Evolutionary conservation across 2,888 invertebrate genomes (phyloP), one percentile per base, ranked within the genome.

Genomic region (Erebia palarica): DNA sequence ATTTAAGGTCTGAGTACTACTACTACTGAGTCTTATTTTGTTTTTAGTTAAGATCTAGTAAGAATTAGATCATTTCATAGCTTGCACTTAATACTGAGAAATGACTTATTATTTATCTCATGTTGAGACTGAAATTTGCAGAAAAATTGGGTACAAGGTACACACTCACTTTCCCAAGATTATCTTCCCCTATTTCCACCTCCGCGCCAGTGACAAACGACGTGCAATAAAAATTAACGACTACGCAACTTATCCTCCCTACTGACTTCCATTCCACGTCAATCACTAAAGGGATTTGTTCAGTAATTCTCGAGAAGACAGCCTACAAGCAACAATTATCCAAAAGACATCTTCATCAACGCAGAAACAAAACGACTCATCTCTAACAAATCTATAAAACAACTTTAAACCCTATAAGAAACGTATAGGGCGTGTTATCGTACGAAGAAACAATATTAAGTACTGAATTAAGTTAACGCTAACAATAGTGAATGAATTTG

Each of bases 271-370:
- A 83, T 84, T 85, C 81, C 80, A 83, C 87, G 90, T 90, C 92
- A 91, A 92, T 92, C 91, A 86, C 85, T 82, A 85, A 86, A 88
- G 86, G 88, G 91, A 93, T 92, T 91, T 90, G 86, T 85, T 88
- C 83, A 88, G 84, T 93, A 92, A 93, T 92, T 91, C 86, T 84
- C 82, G 81, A 90, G 84, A 85, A 92, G 92, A 92, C 93, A 92
- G 79, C 84, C 83, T 88, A 93, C 93, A 92, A 89, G 88, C 83
- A 86, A 84, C 93, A 92, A 93, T 93, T 93, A 93, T 89, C 86
- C 84, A 76, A 80, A 84, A 87, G 86, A 90, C 89, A 87, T 81
- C 80, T 79, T 73, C 76, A 71, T 71, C 71, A 68, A 76, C 78
- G 74, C 74, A 67, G 76, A 13, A 75, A 71, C 71, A 65, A 76